Base-by-base conservation (phyloP, 2,113 vertebrate genomes). In the Prunella himalayana region DNA sequence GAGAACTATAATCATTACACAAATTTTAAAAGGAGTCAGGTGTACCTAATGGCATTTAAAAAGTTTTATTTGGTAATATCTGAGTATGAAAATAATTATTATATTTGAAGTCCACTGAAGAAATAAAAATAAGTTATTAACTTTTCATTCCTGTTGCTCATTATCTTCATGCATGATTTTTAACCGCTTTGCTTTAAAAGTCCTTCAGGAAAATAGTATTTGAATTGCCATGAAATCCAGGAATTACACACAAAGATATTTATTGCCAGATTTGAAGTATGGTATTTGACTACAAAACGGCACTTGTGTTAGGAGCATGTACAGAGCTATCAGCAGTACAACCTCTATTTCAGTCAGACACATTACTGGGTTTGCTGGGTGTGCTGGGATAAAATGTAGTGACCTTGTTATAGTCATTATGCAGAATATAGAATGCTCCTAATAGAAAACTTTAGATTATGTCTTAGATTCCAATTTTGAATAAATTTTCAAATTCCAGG, bases 321-420 rank as follows among this genome's bases (percentile, higher is more conserved):
- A 20, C 8, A 25, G 7, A 66, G 24, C 8, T 33, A 79, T 33
- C 60, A 56, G 15, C 20, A 47, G 20, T 27, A 21, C 7, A 28
- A 28, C 6, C 44, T 53, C 10, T 28, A 0, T 54, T 76, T 91
- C 39, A 70, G 28, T 65, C 65, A 66, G 53, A 86, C 50, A 23
- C 0, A 0, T 57, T 22, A 15, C 12, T 60, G 35, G 13, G 3
- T 31, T 47, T 45, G 11, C 31, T 41, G 15, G 3, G 9, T 7
- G 13, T 54, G 9, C 4, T 54, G 28, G 10, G 10, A 68, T 54
- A 27, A 83, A 64, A 11, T 17, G 15, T 17, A 77, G 44, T 35
- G 49, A 73, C 9, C 7, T 31, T 54, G 31, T 2, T 33, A 22
- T 23, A 30, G 10, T 16, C 37, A 23, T 24, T 41, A 15, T 1